Evolutionary conservation across 2,797 vertebrate genomes (phyloP).

Genomic region (Lagocephalus sceleratus): DNA sequence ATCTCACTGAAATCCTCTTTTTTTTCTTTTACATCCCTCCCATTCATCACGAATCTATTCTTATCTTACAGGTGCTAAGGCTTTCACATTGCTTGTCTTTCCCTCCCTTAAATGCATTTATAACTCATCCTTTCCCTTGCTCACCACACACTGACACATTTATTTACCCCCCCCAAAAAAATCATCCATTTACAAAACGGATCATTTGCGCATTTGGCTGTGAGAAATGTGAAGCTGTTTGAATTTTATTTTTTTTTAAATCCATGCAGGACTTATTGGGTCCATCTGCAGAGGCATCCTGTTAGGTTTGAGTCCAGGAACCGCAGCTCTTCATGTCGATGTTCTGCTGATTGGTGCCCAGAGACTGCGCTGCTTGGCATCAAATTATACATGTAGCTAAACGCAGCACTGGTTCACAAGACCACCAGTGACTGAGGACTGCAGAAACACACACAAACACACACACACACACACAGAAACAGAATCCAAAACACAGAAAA

Average conservation of each 20-base stretch:
- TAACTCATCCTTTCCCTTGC: conserved; percentile 3
- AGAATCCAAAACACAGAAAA: background rate
- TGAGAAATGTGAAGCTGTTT: conserved; percentile 44
- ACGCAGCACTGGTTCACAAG: conserved; percentile 14
- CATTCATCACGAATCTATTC: conserved; percentile 39
- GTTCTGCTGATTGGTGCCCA: conserved; percentile 52
- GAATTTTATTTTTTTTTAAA: conserved; percentile 27
- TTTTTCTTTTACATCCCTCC: conserved; percentile 17
- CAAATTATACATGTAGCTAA: conserved; percentile 25
- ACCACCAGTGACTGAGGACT: conserved; percentile 4
- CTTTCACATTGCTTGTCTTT: conserved; percentile 7
- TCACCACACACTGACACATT: conserved; percentile 13
- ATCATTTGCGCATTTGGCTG: conserved; percentile 12
- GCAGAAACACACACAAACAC: background rate
- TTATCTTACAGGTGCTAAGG: conserved; percentile 40
- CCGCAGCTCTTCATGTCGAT: conserved; percentile 52
- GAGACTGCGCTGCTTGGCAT: conserved; percentile 24
- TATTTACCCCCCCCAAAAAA: background rate
- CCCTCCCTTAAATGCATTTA: background rate
- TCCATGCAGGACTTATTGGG: conserved; percentile 28
- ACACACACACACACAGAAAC: background rate
- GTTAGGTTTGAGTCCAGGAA: conserved; percentile 49
- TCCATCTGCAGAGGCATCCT: conserved; percentile 38
- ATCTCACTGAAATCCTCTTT: conserved; percentile 28
- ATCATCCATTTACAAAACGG: conserved; percentile 11